Conservation (phyloP, 2,797 vertebrate species). For the Girardinus metallicus region DNA sequence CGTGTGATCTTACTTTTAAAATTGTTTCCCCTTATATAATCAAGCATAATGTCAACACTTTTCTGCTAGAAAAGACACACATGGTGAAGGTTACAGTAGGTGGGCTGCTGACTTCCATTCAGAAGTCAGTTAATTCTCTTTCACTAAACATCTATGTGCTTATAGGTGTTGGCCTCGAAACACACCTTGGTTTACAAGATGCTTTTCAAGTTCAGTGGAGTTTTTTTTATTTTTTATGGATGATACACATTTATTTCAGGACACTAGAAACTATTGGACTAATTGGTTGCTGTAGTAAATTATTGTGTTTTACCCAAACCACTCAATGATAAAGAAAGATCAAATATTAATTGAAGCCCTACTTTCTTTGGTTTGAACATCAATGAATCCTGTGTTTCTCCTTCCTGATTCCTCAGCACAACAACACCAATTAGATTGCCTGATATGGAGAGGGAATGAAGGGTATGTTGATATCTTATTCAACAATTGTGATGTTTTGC, state of each 20-base stretch:
- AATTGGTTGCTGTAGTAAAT: background rate
- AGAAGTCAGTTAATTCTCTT: background rate
- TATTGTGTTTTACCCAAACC: background rate
- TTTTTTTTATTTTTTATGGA: background rate
- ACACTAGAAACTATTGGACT: background rate
- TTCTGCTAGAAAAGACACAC: background rate
- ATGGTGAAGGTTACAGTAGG: background rate
- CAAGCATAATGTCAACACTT: background rate
- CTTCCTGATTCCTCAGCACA: background rate
- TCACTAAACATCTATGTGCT: background rate
- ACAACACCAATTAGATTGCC: background rate
- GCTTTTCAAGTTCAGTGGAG: background rate
- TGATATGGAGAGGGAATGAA: background rate
- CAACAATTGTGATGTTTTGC: background rate
- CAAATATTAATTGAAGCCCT: background rate
- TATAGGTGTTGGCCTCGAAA: background rate
- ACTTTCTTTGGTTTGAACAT: background rate
- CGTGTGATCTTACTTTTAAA: conserved; percentile 13
- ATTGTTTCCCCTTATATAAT: conserved; percentile 3
- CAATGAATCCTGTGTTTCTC: background rate
- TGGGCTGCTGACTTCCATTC: background rate
- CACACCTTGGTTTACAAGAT: background rate
- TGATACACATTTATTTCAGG: background rate
- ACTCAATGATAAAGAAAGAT: background rate
- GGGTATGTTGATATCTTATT: background rate